These are phyloP conservation scores for Chionis minor DNA, from an alignment of 2,113 vertebrate species.

Conservation along the genomic window DNA sequence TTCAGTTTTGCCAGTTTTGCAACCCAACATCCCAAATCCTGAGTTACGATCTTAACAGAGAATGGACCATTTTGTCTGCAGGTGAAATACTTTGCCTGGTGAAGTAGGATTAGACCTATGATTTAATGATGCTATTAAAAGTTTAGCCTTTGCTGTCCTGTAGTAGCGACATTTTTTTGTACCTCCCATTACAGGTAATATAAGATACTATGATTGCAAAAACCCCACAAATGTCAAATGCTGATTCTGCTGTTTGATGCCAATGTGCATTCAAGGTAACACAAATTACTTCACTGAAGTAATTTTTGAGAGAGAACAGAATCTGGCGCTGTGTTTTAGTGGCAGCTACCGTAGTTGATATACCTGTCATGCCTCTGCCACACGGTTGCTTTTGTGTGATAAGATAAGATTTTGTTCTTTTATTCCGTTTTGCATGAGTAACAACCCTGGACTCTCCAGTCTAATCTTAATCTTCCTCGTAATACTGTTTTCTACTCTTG, in stretches of 20 bases:
- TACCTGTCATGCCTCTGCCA: background rate
- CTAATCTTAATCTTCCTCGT: background rate
- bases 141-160: background rate
- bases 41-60: background rate
- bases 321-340: background rate
- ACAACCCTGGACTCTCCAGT: background rate
- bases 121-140: background rate
- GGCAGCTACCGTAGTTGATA: background rate
- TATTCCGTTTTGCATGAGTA: background rate
- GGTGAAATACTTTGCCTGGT: background rate
- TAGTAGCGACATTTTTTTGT: background rate
- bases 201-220: conserved; percentile 32
- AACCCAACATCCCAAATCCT: background rate
- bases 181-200: conserved; percentile 7
- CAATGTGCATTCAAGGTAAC: conserved; percentile 23
- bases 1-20: background rate
- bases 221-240: conserved; percentile 29
- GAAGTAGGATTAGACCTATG: background rate
- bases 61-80: background rate
- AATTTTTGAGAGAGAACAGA: conserved; percentile 29
- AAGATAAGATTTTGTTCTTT: conserved; percentile 16
- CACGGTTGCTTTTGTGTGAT: background rate
- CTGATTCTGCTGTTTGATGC: conserved; percentile 29
- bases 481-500: background rate
- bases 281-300: conserved; percentile 33